These are phyloP conservation scores for Rhagoletis pomonella DNA, from an alignment of 1,140 invertebrate species.

Conservation along the genomic window DNA sequence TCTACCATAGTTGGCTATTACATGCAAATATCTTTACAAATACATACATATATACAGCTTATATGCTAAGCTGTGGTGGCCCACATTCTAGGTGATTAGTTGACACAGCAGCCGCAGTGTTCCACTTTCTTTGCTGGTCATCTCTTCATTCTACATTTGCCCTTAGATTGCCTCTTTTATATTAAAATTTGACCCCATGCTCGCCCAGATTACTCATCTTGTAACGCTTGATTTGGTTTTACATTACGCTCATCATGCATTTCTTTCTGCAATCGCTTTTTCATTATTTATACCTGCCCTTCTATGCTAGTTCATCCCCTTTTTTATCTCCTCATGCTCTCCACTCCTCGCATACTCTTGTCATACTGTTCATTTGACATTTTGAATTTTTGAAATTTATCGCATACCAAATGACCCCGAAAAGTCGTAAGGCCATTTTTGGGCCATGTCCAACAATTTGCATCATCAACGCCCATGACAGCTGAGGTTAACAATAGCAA, in stretches of 20 bases:
- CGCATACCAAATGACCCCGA: neutral
- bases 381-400: constrained; percentile 5
- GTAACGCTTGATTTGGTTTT: neutral
- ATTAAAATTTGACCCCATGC: neutral
- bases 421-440: constrained; percentile 5
- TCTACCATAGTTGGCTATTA: no score
- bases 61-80: neutral
- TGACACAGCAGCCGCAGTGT: neutral
- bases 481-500: neutral
- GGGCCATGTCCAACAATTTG: neutral
- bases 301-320: neutral
- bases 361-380: neutral
- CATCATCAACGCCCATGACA: neutral
- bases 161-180: neutral
- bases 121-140: neutral
- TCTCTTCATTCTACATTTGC: neutral
- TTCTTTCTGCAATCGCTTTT: neutral
- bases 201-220: neutral
- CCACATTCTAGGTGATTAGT: constrained; percentile 10
- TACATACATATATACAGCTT: neutral
- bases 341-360: neutral
- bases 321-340: neutral
- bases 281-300: neutral
- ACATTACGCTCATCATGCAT: no score
- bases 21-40: no score